Conservation (phyloP, 1,140 invertebrate genomes). For the Drosophila parabipectinata region DNA sequence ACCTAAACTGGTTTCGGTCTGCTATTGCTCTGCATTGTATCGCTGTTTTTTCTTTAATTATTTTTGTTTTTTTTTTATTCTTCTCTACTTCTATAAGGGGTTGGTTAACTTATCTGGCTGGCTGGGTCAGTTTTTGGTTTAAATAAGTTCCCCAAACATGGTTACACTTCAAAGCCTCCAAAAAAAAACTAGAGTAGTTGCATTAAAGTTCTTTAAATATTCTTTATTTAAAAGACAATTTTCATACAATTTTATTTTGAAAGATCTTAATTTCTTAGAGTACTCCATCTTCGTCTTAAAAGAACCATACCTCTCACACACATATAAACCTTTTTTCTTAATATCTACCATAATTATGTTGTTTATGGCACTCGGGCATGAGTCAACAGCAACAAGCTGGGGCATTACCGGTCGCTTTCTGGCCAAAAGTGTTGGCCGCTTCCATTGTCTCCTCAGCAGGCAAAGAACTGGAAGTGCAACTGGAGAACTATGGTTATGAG, state of each 20-base stretch:
- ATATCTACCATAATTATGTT: slow-evolving; percentile 71
- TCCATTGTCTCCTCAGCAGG: slow-evolving; percentile 43
- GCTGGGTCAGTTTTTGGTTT: not conserved
- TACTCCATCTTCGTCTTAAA: not conserved
- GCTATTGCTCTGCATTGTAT: slow-evolving; percentile 57
- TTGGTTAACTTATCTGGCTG: slow-evolving; percentile 25
- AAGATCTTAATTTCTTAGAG: not conserved
- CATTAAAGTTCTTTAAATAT: not conserved
- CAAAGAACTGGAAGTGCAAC: slow-evolving; percentile 42
- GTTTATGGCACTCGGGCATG: slow-evolving; percentile 57
- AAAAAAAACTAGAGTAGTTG: not conserved
- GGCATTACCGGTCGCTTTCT: slow-evolving; percentile 44
- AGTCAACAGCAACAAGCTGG: slow-evolving; percentile 68
- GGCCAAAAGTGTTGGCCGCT: slow-evolving; percentile 29
- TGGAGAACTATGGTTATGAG: slow-evolving; percentile 58
- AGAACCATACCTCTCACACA: not conserved
- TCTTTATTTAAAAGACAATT: not conserved
- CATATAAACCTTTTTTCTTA: slow-evolving; percentile 21
- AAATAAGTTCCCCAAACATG: not conserved
- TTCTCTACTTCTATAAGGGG: slow-evolving; percentile 3
- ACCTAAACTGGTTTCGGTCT: slow-evolving; percentile 69
- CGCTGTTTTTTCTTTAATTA: slow-evolving; percentile 57
- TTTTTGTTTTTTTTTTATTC: slow-evolving; percentile 30
- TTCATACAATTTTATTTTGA: no score
- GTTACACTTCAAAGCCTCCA: slow-evolving; percentile 18